These are phyloP conservation scores for Chloropsis hardwickii DNA, from an alignment of 2,113 vertebrate genomes.

Conservation along the genomic window DNA sequence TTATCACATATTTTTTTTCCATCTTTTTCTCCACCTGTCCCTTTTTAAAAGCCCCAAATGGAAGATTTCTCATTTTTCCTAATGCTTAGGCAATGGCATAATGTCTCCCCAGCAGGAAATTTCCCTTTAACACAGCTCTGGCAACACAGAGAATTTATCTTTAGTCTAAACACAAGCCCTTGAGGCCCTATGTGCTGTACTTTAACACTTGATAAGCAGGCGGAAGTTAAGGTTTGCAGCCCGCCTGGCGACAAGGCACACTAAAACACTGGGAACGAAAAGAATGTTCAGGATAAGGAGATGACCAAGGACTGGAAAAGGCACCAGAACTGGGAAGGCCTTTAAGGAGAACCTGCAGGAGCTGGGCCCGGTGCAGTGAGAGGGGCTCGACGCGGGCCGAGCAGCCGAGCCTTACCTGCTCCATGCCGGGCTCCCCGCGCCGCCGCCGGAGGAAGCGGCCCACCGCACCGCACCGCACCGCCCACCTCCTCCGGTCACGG, in stretches of 20 bases:
- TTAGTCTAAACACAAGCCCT: background rate
- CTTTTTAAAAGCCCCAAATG: background rate
- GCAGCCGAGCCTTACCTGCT: background rate
- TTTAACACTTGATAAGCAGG: background rate
- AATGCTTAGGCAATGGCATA: background rate
- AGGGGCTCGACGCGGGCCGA: no score
- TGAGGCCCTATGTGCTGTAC: no score
- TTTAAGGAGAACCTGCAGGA: background rate
- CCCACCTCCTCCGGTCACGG: background rate
- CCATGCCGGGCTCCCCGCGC: background rate
- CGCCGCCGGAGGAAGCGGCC: background rate
- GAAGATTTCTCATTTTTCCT: background rate
- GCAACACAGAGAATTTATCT: background rate
- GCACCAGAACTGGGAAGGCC: rapidly evolving
- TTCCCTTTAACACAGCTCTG: background rate
- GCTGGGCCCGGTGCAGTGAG: background rate
- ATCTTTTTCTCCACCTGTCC: background rate
- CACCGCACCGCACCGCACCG: background rate
- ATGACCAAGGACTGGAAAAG: rapidly evolving
- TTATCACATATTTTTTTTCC: background rate
- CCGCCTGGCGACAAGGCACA: background rate
- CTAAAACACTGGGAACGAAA: background rate
- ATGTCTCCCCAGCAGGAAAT: background rate
- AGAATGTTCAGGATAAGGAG: background rate
- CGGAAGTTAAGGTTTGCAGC: background rate